Conservation (phyloP, 2,797 vertebrate genomes). For the Nannoperca australis region DNA sequence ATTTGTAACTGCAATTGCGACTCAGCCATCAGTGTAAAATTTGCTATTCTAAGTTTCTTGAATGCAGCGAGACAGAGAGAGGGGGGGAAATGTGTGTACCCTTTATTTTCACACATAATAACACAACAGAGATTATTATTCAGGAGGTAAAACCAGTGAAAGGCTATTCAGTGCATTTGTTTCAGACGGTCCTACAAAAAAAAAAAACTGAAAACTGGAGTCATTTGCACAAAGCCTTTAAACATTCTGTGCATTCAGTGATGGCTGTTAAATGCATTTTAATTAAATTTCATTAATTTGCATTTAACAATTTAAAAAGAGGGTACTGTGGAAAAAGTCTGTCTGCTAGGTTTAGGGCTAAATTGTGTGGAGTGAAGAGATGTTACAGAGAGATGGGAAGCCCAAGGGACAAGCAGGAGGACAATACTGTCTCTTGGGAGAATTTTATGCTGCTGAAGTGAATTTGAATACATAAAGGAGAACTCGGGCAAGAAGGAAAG, state of each 20-base stretch:
- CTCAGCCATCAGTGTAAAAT: slow-evolving; percentile 83
- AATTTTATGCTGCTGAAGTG: slow-evolving; percentile 88
- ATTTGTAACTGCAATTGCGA: slow-evolving; percentile 81
- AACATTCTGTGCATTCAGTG: slow-evolving; percentile 77
- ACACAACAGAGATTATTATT: slow-evolving; percentile 85
- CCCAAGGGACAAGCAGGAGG: slow-evolving; percentile 85
- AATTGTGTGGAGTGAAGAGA: slow-evolving; percentile 82
- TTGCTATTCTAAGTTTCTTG: slow-evolving; percentile 70
- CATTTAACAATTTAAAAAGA: slow-evolving; percentile 77
- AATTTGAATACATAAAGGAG: slow-evolving; percentile 89
- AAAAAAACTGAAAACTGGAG: slow-evolving; percentile 63
- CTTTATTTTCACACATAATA: slow-evolving; percentile 84
- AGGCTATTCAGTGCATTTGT: slow-evolving; percentile 82
- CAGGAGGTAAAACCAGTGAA: slow-evolving; percentile 77
- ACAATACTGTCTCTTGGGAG: slow-evolving; percentile 87
- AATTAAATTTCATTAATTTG: slow-evolving; percentile 85
- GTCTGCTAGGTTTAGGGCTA: slow-evolving; percentile 77
- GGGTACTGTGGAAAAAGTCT: slow-evolving; percentile 50
- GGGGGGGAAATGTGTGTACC: slow-evolving; percentile 65
- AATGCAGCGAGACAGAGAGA: slow-evolving; percentile 72
- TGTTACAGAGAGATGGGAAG: slow-evolving; percentile 82
- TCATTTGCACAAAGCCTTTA: slow-evolving; percentile 77
- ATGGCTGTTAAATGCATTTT: slow-evolving; percentile 78
- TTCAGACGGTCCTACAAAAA: slow-evolving; percentile 59
- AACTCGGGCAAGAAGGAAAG: slow-evolving; percentile 73